Conservation (phyloP, 2,888 invertebrate genomes). For the Drosophila acutilabella region DNA sequence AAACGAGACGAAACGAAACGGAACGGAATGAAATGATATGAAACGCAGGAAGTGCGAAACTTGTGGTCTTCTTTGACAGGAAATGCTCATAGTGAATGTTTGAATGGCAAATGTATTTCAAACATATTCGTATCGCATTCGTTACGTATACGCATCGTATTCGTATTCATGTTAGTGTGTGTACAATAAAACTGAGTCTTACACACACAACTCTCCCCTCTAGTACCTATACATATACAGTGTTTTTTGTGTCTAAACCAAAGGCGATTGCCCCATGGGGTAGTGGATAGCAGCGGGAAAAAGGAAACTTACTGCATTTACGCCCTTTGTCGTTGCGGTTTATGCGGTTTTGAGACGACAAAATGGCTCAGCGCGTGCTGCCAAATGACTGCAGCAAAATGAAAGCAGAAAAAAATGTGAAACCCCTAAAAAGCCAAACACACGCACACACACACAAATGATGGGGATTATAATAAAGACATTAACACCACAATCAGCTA, state of each 20-base stretch:
- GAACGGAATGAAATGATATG: neutral
- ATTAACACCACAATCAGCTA: slow-evolving; percentile 32
- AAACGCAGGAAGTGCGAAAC: slow-evolving; percentile 35
- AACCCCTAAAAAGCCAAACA: neutral
- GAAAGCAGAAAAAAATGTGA: neutral
- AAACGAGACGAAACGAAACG: neutral
- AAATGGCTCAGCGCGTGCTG: slow-evolving; percentile 44
- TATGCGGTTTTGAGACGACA: slow-evolving; percentile 33
- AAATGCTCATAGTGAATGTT: slow-evolving; percentile 49
- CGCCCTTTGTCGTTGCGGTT: slow-evolving; percentile 37
- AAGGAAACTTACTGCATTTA: slow-evolving; percentile 38
- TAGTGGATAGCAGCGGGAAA: neutral
- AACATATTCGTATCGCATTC: slow-evolving; percentile 19
- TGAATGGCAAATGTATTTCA: slow-evolving; percentile 28
- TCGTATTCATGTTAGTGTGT: slow-evolving; percentile 24
- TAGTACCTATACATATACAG: neutral
- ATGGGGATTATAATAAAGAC: slow-evolving; percentile 43
- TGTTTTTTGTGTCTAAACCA: slow-evolving; percentile 3
- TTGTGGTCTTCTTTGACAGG: slow-evolving; percentile 45
- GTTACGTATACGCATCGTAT: slow-evolving; percentile 12
- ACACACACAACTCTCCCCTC: neutral
- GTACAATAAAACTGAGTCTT: slow-evolving; percentile 4
- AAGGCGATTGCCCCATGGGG: slow-evolving; percentile 9
- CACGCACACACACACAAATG: neutral
- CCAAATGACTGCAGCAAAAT: slow-evolving; percentile 33